Conservation (phyloP, 2,888 invertebrate species). For the Linhomoeus sp. region DNA sequence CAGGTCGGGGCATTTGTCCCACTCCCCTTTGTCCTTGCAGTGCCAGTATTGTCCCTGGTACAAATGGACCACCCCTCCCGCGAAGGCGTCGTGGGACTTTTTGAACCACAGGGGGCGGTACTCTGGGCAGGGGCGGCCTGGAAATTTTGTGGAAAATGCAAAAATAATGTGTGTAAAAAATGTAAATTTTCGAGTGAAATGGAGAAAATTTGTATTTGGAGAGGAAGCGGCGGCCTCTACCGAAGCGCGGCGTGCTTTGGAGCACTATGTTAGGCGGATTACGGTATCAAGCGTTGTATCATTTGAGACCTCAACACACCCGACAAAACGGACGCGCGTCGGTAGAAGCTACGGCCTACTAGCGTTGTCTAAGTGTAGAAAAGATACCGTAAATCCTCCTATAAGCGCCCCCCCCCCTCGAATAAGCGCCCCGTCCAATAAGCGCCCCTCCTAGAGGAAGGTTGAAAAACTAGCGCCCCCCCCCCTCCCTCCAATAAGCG, state of each 20-base stretch:
- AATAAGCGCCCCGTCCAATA: no score
- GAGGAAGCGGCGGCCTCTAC: no score
- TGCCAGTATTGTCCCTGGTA: slow-evolving; percentile 75
- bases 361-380: no score
- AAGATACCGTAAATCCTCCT: no score
- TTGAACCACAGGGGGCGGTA: slow-evolving; percentile 76
- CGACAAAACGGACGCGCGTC: no score
- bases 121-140: slow-evolving; percentile 46
- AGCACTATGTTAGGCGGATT: no score
- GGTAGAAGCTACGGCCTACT: no score
- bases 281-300: no score
- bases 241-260: background rate
- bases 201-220: background rate
- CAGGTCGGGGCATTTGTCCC: slow-evolving; percentile 76
- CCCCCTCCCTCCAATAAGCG: background rate
- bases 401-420: no score
- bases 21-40: slow-evolving; percentile 64
- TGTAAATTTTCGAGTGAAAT: background rate
- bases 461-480: background rate
- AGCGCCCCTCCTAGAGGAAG: no score
- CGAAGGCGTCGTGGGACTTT: slow-evolving; percentile 42
- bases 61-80: slow-evolving; percentile 51
- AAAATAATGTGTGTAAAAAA: background rate
- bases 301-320: no score
- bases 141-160: slow-evolving; percentile 8